A percentile compares a stretch with the other conserved stretches of the same genome.
phyloP scores from a whole-genome alignment of 2,113 vertebrate genomes.

The Thermophis baileyi region DNA sequence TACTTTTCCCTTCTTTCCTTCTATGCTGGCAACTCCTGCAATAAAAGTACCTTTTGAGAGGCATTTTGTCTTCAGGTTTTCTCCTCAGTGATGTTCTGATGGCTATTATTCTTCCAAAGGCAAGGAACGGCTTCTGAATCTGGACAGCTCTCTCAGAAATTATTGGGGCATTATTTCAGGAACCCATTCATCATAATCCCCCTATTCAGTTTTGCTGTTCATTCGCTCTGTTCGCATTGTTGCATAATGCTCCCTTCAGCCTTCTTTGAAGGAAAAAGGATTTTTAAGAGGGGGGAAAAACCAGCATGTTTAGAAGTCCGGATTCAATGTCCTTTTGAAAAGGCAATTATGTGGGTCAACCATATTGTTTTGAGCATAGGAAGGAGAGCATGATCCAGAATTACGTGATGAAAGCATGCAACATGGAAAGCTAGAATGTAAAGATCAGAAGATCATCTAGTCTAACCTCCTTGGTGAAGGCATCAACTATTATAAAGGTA shows the following conservation, averaged over 20 bases:
- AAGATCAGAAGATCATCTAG: not conserved
- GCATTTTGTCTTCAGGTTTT: slow-evolving; percentile 10
- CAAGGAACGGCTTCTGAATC: not conserved
- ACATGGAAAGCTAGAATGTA: not conserved
- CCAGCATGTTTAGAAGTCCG: not conserved
- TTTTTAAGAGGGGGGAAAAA: not conserved
- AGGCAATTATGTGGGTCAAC: not conserved
- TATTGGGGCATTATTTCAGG: slow-evolving; percentile 20
- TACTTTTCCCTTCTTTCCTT: not conserved
- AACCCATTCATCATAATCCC: slow-evolving; percentile 5
- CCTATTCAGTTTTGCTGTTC: not conserved
- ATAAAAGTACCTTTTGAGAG: slow-evolving; percentile 25
- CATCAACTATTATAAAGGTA: not conserved
- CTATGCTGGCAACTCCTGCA: not conserved
- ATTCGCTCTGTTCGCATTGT: slow-evolving; percentile 8
- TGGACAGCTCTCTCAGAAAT: not conserved
- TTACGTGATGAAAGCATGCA: not conserved
- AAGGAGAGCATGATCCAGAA: not conserved
- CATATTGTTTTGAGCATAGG: not conserved
- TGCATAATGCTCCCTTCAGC: not conserved
- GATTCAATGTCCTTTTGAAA: not conserved
- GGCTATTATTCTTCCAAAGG: not conserved
- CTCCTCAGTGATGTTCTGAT: slow-evolving; percentile 16
- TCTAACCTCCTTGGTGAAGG: too few species aligned
- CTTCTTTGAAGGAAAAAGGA: not conserved